phyloP scores from a whole-genome alignment of 2,113 vertebrate genomes.

The Lycocorax pyrrhopterus region DNA sequence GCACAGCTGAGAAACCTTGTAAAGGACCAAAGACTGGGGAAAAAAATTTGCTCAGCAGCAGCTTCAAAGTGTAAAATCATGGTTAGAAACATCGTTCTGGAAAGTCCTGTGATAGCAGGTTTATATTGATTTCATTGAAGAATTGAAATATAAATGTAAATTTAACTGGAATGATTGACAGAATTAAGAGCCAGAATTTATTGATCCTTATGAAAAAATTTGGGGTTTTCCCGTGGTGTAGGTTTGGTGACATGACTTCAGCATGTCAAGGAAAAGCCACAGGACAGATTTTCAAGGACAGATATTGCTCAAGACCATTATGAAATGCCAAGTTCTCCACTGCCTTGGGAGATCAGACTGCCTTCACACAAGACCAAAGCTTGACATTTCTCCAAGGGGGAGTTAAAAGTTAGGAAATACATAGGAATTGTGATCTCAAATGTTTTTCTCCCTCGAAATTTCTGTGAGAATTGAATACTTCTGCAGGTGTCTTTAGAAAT shows the following conservation, averaged over 20 bases:
- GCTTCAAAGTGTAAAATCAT: not conserved
- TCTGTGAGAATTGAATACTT: not conserved
- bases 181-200: not conserved
- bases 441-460: not conserved
- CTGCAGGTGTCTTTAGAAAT: not conserved
- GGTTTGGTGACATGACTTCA: not conserved
- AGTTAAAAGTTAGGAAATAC: not conserved
- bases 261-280: not conserved
- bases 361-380: not conserved
- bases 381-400: not conserved
- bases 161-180: not conserved
- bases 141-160: not conserved
- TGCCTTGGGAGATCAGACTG: not conserved
- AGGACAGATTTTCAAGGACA: not conserved
- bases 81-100: not conserved
- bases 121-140: not conserved
- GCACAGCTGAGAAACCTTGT: not conserved
- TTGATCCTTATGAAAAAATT: not conserved
- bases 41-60: not conserved
- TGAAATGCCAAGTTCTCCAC: not conserved
- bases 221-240: rapidly evolving
- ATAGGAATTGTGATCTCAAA: not conserved
- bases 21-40: not conserved
- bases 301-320: not conserved
- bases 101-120: not conserved